These are phyloP conservation scores for Euwallacea similis DNA, from an alignment of 1,140 invertebrate genomes.

Conservation along the genomic window DNA sequence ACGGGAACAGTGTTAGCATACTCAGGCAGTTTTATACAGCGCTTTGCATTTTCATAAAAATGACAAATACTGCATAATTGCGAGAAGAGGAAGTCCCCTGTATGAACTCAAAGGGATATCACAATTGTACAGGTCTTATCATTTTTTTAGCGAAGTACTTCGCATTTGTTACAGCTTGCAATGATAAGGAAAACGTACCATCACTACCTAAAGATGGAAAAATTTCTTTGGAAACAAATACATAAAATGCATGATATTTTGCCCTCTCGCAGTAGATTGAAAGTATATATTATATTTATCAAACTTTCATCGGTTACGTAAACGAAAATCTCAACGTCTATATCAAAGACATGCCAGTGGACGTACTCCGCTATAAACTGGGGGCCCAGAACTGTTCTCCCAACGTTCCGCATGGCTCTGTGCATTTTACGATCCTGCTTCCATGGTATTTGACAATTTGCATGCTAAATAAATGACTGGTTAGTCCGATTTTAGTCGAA, in stretches of 20 bases:
- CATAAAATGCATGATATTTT: no score
- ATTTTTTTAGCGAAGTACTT: no score
- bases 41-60: slow-evolving; percentile 11
- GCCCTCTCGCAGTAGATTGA: no score
- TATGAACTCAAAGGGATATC: no score
- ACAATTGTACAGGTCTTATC: no score
- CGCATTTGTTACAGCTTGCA: no score
- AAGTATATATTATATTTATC: no score
- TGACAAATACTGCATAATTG: slow-evolving; percentile 11
- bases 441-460: background rate
- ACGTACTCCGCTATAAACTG: background rate
- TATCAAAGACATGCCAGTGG: background rate
- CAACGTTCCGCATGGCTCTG: background rate
- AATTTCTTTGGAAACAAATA: no score
- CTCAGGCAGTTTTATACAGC: slow-evolving; percentile 13
- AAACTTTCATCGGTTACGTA: no score
- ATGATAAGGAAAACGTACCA: no score
- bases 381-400: background rate
- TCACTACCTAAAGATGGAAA: no score
- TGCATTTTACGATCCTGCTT: background rate
- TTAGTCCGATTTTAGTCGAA: background rate
- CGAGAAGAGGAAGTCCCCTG: background rate
- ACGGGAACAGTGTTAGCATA: slow-evolving; percentile 11
- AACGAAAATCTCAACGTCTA: no score
- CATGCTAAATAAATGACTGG: background rate